These are phyloP conservation scores for Drosophila crucigera DNA, from an alignment of 2,888 invertebrate species.

Conservation along the genomic window DNA sequence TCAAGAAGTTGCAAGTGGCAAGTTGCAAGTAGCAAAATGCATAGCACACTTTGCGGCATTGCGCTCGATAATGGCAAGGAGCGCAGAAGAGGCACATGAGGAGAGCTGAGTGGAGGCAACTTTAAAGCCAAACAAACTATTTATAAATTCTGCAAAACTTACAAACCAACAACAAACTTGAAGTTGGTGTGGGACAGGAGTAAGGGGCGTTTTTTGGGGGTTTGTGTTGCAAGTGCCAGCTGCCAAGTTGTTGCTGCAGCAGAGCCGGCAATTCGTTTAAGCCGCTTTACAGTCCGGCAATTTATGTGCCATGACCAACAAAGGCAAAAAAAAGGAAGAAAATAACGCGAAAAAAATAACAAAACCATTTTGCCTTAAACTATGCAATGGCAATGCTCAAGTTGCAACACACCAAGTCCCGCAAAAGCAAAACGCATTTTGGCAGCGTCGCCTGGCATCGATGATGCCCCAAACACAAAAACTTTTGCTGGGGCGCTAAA, in stretches of 20 bases:
- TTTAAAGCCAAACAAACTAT: conserved; percentile 75
- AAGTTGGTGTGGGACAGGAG: background rate
- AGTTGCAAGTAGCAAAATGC: conserved; percentile 40
- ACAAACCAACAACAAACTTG: conserved; percentile 36
- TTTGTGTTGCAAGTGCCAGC: conserved; percentile 42
- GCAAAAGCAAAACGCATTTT: conserved; percentile 67
- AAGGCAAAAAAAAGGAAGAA: background rate
- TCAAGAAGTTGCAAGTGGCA: conserved; percentile 48
- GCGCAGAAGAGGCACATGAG: background rate
- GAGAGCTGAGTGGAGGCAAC: conserved; percentile 52
- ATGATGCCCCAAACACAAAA: conserved; percentile 68
- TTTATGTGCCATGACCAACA: conserved; percentile 71
- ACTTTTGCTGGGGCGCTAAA: conserved; percentile 75
- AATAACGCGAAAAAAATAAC: conserved; percentile 13
- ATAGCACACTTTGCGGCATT: conserved; percentile 69
- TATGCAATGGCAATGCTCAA: conserved; percentile 51
- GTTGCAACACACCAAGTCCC: background rate
- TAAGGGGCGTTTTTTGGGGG: background rate
- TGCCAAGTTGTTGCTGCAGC: conserved; percentile 73
- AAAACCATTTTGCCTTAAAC: conserved; percentile 65
- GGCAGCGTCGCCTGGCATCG: conserved; percentile 65
- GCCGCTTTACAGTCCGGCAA: conserved; percentile 76
- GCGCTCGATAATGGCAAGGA: conserved; percentile 58
- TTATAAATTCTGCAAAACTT: conserved; percentile 77
- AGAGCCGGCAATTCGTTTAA: conserved; percentile 78